phyloP scores from a whole-genome alignment of 2,113 vertebrate species.

The Cathartes aura region DNA sequence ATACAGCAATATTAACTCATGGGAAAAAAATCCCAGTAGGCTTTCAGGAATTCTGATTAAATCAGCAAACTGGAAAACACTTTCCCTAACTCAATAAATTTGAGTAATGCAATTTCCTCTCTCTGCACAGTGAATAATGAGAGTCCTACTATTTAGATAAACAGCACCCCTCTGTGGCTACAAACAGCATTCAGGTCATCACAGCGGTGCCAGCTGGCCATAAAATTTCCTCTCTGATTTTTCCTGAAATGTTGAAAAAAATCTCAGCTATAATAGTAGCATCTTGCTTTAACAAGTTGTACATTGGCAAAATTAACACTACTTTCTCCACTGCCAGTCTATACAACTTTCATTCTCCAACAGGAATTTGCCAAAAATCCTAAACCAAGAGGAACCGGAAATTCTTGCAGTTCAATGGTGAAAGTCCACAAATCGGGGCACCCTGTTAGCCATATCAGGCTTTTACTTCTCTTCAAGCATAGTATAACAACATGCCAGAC shows the following conservation, averaged over 20 bases:
- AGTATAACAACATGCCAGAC: neutral
- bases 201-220: neutral
- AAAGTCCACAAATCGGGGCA: neutral
- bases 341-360: neutral
- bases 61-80: neutral
- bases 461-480: neutral
- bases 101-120: neutral
- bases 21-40: neutral
- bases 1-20: neutral
- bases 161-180: constrained; percentile 57
- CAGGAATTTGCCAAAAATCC: neutral
- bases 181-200: neutral
- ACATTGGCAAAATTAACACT: neutral
- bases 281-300: neutral
- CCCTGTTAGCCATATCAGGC: neutral
- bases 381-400: neutral
- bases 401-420: neutral
- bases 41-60: neutral
- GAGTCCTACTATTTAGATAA: neutral
- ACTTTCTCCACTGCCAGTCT: neutral
- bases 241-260: neutral
- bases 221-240: neutral
- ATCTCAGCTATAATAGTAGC: neutral
- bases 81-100: neutral
- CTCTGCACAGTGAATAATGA: neutral